phyloP scores from a whole-genome alignment of 2,797 vertebrate genomes.

The Scomberomorus guttatus region DNA sequence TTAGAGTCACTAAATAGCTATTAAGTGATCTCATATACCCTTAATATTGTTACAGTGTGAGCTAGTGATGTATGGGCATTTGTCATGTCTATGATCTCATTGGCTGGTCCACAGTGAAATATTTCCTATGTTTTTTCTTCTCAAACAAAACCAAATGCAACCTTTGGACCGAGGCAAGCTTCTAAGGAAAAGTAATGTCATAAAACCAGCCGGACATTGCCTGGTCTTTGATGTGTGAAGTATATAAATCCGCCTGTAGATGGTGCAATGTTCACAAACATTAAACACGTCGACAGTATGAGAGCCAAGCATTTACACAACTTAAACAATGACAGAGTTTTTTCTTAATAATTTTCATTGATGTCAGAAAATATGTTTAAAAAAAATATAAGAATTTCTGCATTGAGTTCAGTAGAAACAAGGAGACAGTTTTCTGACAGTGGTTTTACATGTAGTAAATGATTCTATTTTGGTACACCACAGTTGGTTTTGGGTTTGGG shows the following conservation, averaged over 20 bases:
- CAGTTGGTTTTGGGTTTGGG: slow-evolving; percentile 31
- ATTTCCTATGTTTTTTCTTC: neutral
- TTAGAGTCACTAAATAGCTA: slow-evolving; percentile 11
- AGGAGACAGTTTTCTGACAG: neutral
- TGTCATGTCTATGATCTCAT: neutral
- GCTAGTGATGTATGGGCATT: neutral
- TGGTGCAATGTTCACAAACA: slow-evolving; percentile 56
- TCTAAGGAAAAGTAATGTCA: neutral
- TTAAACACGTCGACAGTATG: neutral
- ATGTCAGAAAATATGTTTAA: neutral
- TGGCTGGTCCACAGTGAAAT: neutral
- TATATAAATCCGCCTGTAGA: slow-evolving; percentile 61
- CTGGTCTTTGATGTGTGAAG: neutral
- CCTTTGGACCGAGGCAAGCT: neutral
- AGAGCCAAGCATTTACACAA: neutral
- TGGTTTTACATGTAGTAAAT: slow-evolving; percentile 1
- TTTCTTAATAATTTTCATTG: no score
- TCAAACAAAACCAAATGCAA: no score
- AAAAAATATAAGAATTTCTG: neutral
- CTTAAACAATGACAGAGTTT: neutral
- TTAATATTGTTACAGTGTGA: neutral
- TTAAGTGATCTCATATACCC: slow-evolving; percentile 24
- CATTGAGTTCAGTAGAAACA: neutral
- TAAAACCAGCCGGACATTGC: neutral
- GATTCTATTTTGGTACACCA: slow-evolving; percentile 25